phyloP scores from a whole-genome alignment of 2,888 invertebrate genomes.

The Salpingus planirostris region DNA sequence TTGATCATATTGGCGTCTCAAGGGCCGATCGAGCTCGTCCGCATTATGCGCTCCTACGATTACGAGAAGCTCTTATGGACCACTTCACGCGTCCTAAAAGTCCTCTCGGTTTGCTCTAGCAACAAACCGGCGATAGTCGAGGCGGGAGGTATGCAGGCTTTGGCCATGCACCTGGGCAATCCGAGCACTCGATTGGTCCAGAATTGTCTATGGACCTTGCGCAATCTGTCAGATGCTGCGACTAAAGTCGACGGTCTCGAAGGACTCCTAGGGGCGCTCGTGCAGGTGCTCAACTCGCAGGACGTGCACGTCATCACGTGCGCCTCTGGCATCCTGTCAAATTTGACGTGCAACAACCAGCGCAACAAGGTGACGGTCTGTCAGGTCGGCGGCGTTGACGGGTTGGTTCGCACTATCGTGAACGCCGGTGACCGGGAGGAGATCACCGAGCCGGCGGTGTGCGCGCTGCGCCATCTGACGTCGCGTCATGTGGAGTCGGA shows the following conservation, averaged over 20 bases:
- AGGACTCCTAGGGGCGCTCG: constrained; percentile 75
- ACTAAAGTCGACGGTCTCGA: constrained; percentile 93
- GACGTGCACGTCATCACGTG: constrained; percentile 97
- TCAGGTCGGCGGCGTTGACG: constrained; percentile 94
- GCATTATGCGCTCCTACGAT: constrained; percentile 94
- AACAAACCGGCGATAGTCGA: constrained; percentile 98
- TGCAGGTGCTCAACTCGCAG: constrained; percentile 79
- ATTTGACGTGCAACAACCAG: constrained; percentile 99
- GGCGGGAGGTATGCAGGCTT: constrained; percentile 95
- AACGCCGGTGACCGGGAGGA: constrained; percentile 96
- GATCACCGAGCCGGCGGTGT: constrained; percentile 99
- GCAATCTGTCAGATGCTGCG: constrained; percentile 98
- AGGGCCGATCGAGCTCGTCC: constrained; percentile 91
- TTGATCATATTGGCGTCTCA: constrained; percentile 92
- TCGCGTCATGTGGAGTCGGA: constrained; percentile 94
- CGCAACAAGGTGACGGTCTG: constrained; percentile 93
- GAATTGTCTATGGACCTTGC: constrained; percentile 96
- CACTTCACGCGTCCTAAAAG: constrained; percentile 94
- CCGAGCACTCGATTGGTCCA: constrained; percentile 89
- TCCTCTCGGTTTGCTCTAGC: constrained; percentile 94
- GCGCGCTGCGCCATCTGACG: constrained; percentile 94
- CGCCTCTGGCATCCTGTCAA: constrained; percentile 96
- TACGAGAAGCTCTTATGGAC: constrained; percentile 99
- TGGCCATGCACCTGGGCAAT: constrained; percentile 91
- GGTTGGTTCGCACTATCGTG: constrained; percentile 86